phyloP scores from a whole-genome alignment of 2,797 vertebrate species.

The Poecile montanus region DNA sequence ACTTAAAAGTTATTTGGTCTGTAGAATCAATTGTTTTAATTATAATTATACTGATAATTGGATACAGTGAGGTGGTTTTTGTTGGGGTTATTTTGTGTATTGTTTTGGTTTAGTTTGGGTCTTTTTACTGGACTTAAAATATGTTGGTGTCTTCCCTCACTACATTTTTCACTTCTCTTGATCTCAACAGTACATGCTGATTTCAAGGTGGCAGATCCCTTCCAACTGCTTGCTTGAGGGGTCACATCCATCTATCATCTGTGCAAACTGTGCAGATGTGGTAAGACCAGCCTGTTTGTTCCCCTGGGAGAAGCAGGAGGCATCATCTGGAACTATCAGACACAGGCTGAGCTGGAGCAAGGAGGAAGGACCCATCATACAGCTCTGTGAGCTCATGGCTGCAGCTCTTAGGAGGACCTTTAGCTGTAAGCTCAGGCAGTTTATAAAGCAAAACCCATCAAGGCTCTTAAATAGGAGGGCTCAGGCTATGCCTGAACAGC shows the following conservation, averaged over 20 bases:
- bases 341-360: not conserved
- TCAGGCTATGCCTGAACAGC: not conserved
- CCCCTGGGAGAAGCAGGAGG: not conserved
- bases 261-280: not conserved
- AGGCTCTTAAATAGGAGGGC: not conserved
- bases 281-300: not conserved
- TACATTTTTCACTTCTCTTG: not conserved
- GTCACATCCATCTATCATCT: not conserved
- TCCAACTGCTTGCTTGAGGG: not conserved
- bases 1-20: not conserved
- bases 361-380: not conserved
- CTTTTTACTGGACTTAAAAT: not conserved
- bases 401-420: not conserved
- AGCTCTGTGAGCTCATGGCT: not conserved
- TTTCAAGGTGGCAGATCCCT: not conserved
- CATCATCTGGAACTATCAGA: not conserved
- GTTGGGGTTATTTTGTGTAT: not conserved
- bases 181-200: not conserved
- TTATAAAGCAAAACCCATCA: not conserved
- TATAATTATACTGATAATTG: not conserved
- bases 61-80: accelerated
- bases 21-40: not conserved
- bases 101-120: accelerated
- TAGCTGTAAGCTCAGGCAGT: not conserved
- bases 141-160: not conserved